Evolutionary conservation across 53 echinoderm and acorn worm species (phyloP), one percentile per base, ranked within the genome.

Genomic region (Mesocentrotus franciscanus): DNA sequence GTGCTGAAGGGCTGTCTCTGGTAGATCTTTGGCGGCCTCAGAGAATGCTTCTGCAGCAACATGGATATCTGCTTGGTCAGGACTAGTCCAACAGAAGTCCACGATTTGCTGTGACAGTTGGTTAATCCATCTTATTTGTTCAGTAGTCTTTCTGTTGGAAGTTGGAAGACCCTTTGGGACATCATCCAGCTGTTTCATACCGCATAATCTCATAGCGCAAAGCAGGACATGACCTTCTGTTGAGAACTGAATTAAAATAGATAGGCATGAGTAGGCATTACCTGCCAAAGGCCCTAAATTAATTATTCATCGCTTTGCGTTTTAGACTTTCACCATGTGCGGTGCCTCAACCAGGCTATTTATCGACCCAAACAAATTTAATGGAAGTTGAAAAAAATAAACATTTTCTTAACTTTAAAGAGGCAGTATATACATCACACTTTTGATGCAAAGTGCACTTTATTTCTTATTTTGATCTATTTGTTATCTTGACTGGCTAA

Each of bases 11-110:
- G 56, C 95, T 11, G 56, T 16, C 32, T 84, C 64, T 55, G 84
- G 57, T 7, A 66, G 87, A 58, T 16, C 29, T 34, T 56, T 60
- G 36, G 49, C 18, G 13, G 64, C 17, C 83, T 92, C 78, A 60
- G 36, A 22, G 20, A 84, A 56, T 74, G 12, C 75, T 95, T 57
- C 61, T 70, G 71, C 72, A 26, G 95, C 90, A 57, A 90, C 89
- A 35, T 78, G 36, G 13, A 36, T 20, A 29, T 64, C 92, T 85
- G 32, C 71, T 26, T 84, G 81, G 16, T 95, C 92, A n/a, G 71
- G 56, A 39, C 56, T 85, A 56, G 92, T 83, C 95, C 95, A 92
- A 32, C 92, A 85, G 71, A 92, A 92, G 55, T 92, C 92, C 17
- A 95, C 92, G 0, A 68, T 56, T 56, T n/a, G 55, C 5, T 61